These are phyloP conservation scores for Varanus komodoensis DNA, from an alignment of 2,113 vertebrate species.

Conservation along the genomic window DNA sequence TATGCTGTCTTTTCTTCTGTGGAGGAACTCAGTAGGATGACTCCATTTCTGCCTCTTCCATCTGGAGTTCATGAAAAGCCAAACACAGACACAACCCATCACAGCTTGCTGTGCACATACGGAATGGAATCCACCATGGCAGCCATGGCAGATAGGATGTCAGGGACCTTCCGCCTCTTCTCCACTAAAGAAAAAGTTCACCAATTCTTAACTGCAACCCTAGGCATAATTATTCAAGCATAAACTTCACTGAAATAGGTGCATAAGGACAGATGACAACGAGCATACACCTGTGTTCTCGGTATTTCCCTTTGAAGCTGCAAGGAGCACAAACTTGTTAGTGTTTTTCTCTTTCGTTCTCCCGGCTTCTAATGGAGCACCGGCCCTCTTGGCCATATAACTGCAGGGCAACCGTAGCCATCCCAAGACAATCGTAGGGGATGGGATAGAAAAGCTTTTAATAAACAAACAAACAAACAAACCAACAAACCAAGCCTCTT, in stretches of 20 bases:
- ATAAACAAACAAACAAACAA: no score
- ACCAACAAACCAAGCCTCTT: no score
- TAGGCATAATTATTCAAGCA: not conserved
- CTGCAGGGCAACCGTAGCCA: not conserved
- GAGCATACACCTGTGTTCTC: no score
- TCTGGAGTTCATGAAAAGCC: not conserved
- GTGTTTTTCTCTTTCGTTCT: not conserved
- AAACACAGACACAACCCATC: not conserved
- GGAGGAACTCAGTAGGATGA: not conserved
- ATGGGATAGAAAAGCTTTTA: no score
- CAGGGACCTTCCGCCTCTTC: no score
- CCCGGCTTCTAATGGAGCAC: not conserved
- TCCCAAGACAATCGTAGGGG: no score
- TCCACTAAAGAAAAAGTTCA: not conserved
- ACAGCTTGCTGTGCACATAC: not conserved
- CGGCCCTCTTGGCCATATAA: not conserved
- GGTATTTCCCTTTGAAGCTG: not conserved
- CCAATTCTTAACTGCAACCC: no score
- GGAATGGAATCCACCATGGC: not conserved
- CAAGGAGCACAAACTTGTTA: not conserved
- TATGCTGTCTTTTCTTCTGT: no score
- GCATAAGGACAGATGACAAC: not conserved
- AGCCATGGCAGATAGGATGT: no score
- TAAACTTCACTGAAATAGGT: not conserved
- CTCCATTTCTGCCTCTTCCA: not conserved